A percentile compares a stretch with the other conserved stretches of the same genome.
Evolutionary conservation across 2,888 invertebrate genomes (phyloP).

Genomic region (Hyposoter dolosus): DNA sequence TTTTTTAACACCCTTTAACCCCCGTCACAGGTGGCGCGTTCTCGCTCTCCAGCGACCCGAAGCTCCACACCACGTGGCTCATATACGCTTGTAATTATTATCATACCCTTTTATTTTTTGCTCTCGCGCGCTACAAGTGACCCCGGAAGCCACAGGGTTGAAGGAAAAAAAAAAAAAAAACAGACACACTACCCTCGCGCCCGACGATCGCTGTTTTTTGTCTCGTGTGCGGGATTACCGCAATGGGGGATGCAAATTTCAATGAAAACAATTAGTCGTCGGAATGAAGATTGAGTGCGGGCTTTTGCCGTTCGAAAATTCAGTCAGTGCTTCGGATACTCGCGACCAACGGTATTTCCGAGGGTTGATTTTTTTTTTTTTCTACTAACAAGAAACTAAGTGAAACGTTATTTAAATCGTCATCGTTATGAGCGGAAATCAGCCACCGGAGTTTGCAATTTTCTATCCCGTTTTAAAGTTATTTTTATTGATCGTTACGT

Average conservation of each 20-base stretch:
- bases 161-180: background rate
- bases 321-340: background rate
- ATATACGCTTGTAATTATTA: slow-evolving; percentile 60
- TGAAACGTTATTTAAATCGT: background rate
- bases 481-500: background rate
- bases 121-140: slow-evolving; percentile 67
- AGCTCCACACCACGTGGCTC: slow-evolving; percentile 43
- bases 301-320: background rate
- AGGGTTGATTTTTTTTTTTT: background rate
- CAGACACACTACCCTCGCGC: slow-evolving; percentile 37
- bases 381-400: background rate
- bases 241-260: slow-evolving; percentile 28
- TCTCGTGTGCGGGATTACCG: slow-evolving; percentile 31
- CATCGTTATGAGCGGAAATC: background rate
- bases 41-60: slow-evolving; percentile 33
- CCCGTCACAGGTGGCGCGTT: slow-evolving; percentile 60
- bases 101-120: slow-evolving; percentile 61
- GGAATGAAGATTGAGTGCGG: slow-evolving; percentile 12
- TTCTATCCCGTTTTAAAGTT: background rate
- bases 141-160: slow-evolving; percentile 49
- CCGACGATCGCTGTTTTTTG: slow-evolving; percentile 46
- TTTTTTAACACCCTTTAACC: slow-evolving; percentile 69
- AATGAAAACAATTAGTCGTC: slow-evolving; percentile 42
- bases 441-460: background rate
- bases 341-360: background rate